Conservation (phyloP, 2,888 invertebrate genomes). For the Thymelicus acteon region DNA sequence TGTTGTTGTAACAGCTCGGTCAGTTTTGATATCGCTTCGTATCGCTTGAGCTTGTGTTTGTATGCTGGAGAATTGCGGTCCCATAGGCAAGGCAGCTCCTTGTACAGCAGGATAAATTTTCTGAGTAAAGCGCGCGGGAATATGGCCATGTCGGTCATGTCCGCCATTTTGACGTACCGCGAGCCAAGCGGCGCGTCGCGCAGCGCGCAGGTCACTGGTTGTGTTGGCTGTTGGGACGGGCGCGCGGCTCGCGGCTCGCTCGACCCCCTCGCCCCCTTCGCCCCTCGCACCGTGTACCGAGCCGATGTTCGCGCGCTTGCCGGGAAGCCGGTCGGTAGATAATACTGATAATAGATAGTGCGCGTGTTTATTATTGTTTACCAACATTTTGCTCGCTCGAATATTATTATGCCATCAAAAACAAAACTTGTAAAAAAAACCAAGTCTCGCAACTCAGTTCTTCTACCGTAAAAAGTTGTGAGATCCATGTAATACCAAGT, state of each 20-base stretch:
- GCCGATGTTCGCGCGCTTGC: conserved; percentile 4
- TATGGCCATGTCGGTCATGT: conserved; percentile 52
- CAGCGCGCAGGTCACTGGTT: conserved; percentile 69
- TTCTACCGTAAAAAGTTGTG: too few species aligned
- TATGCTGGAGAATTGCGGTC: conserved; percentile 59
- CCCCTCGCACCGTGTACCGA: neutral
- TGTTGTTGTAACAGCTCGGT: conserved; percentile 67
- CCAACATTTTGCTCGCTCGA: too few species aligned
- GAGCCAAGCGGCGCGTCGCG: conserved; percentile 67
- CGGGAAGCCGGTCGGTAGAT: neutral
- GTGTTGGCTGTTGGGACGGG: conserved; percentile 33
- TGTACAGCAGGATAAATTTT: conserved; percentile 65
- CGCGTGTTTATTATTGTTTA: too few species aligned
- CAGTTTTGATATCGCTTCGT: conserved; percentile 66
- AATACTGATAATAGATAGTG: too few species aligned
- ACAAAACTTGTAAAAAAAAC: too few species aligned
- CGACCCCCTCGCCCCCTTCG: conserved; percentile 30
- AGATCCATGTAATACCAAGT: too few species aligned
- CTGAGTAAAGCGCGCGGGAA: conserved; percentile 69
- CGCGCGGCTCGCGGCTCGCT: conserved; percentile 10
- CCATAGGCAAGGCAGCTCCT: conserved; percentile 68
- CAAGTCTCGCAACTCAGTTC: too few species aligned
- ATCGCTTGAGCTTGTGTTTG: conserved; percentile 64
- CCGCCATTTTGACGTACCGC: conserved; percentile 54
- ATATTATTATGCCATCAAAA: too few species aligned